A percentile compares a stretch with the other conserved stretches of the same genome.
These are phyloP conservation scores for Dexiosoma caninum DNA, from an alignment of 2,888 invertebrate genomes.

Conservation along the genomic window DNA sequence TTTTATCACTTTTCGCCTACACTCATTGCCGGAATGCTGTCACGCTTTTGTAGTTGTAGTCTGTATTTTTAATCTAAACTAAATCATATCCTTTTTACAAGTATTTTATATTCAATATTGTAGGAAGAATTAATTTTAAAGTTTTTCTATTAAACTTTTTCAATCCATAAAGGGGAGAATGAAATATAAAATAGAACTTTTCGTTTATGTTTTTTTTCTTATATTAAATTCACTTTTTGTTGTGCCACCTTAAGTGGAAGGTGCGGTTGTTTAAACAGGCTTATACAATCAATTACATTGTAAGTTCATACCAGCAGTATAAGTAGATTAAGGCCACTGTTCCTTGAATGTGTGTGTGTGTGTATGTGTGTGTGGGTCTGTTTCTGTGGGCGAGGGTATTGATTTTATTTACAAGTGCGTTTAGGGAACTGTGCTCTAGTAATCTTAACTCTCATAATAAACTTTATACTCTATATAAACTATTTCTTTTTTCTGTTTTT, in stretches of 20 bases:
- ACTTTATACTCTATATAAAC: slow-evolving; percentile 27
- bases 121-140: slow-evolving; percentile 35
- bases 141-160: slow-evolving; percentile 62
- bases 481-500: slow-evolving; percentile 35
- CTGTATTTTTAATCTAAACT: slow-evolving; percentile 30
- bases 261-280: slow-evolving; percentile 31
- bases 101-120: not conserved
- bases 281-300: slow-evolving; percentile 57
- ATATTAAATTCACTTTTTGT: slow-evolving; percentile 18
- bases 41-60: not conserved
- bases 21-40: not conserved
- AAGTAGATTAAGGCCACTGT: not conserved
- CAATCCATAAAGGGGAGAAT: not conserved
- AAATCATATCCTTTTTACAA: slow-evolving; percentile 13
- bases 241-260: not conserved
- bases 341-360: not conserved
- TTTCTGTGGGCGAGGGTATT: not conserved
- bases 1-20: not conserved
- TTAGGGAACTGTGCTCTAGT: not conserved
- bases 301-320: not conserved
- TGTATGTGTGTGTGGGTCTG: not conserved
- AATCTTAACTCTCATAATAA: slow-evolving; percentile 45
- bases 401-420: slow-evolving; percentile 10
- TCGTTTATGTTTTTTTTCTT: no score
- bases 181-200: slow-evolving; percentile 5